These are phyloP conservation scores for Eueremaeus valkanovi DNA, from an alignment of 2,888 invertebrate genomes.

Conservation along the genomic window DNA sequence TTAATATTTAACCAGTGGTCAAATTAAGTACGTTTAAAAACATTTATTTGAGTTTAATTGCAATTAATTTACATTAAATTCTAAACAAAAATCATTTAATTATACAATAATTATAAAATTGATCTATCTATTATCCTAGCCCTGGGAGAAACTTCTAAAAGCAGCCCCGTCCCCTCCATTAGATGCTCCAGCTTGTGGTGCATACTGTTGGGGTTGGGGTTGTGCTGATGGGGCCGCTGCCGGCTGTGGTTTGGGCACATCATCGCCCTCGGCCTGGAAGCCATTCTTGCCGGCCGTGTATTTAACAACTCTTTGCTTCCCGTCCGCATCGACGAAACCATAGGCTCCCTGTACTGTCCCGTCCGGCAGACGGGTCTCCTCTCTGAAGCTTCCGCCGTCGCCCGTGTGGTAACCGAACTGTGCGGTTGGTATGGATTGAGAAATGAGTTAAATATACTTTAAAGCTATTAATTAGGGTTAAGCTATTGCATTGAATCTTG, in stretches of 20 bases:
- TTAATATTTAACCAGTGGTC: no score
- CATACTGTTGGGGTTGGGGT: constrained; percentile 2
- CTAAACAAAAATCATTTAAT: no score
- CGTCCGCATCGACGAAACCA: constrained; percentile 47
- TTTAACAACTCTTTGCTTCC: constrained; percentile 45
- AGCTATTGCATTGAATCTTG: not conserved
- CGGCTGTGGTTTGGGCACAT: constrained; percentile 34
- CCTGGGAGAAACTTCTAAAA: not conserved
- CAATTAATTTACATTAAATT: no score
- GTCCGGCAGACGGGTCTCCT: constrained; percentile 47
- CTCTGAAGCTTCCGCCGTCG: constrained; percentile 47
- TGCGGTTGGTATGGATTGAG: not conserved
- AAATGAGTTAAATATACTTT: not conserved
- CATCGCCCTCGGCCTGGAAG: constrained; percentile 45
- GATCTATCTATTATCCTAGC: not conserved
- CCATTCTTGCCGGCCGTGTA: constrained; percentile 48
- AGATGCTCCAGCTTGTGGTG: not conserved
- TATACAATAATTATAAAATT: not conserved
- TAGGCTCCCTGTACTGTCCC: constrained; percentile 48
- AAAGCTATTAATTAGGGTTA: not conserved
- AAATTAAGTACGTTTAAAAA: no score
- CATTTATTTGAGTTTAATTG: no score
- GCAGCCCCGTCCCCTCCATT: not conserved
- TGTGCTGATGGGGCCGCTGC: constrained; percentile 2
- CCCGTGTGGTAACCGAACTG: constrained; percentile 48